phyloP scores from a whole-genome alignment of 1,140 invertebrate genomes.

The Diabrotica virgifera region DNA sequence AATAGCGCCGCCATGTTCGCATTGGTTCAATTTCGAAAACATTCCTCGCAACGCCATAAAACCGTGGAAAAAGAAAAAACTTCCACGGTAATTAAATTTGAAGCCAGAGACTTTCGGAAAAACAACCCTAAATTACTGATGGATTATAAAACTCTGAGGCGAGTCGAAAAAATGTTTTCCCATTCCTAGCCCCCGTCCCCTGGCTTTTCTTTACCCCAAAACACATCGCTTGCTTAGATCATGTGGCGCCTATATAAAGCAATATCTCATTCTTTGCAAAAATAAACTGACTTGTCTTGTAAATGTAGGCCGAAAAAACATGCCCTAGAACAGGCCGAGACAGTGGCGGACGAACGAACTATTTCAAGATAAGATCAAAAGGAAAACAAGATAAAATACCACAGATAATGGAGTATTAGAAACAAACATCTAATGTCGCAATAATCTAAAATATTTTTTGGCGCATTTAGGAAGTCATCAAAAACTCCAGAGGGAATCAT shows the following conservation, averaged over 20 bases:
- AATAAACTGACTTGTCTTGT: constrained; percentile 42
- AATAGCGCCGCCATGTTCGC: not conserved
- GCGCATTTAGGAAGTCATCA: no score
- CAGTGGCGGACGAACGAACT: constrained; percentile 9
- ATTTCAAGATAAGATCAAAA: not conserved
- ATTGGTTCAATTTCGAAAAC: not conserved
- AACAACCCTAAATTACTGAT: constrained; percentile 15
- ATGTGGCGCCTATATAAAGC: constrained; percentile 39
- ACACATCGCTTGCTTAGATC: constrained; percentile 24
- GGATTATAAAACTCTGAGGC: constrained; percentile 12
- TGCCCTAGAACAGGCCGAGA: constrained; percentile 39
- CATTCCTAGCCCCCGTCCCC: constrained; percentile 1
- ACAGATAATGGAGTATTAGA: no score
- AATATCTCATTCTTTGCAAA: constrained; percentile 40
- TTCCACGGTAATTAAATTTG: constrained; percentile 8
- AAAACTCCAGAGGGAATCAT: no score
- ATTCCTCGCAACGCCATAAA: not conserved
- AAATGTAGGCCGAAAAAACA: constrained; percentile 41
- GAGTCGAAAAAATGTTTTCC: constrained; percentile 20
- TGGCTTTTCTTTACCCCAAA: not conserved
- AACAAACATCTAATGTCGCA: no score
- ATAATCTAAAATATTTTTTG: no score
- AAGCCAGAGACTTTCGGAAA: constrained; percentile 6
- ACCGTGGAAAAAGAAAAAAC: constrained; percentile 2
- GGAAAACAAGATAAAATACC: no score